Evolutionary conservation across 2,797 vertebrate genomes (phyloP).

Genomic region (Ambastaia sidthimunki): DNA sequence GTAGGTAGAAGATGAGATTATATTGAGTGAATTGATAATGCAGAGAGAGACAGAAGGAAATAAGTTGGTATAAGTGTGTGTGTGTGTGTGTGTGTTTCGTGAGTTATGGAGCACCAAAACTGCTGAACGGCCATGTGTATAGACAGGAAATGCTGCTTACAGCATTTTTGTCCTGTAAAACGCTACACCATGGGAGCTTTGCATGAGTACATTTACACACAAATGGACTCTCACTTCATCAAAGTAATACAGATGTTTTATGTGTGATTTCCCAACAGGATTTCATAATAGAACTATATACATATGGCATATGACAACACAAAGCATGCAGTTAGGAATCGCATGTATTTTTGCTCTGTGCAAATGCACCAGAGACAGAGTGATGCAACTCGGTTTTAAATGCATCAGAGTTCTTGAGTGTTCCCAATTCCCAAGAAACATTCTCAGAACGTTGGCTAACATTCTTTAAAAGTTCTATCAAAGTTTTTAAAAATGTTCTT

Average conservation of each 20-base stretch:
- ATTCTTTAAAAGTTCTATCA: no score
- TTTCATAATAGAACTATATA: slow-evolving; percentile 42
- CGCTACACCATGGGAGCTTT: slow-evolving; percentile 8
- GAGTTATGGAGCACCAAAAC: slow-evolving; percentile 36
- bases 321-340: slow-evolving; percentile 18
- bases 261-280: slow-evolving; percentile 57
- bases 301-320: slow-evolving; percentile 45
- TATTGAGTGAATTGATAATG: not conserved
- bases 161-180: slow-evolving; percentile 42
- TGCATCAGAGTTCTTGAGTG: slow-evolving; percentile 30
- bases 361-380: slow-evolving; percentile 17
- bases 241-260: slow-evolving; percentile 54
- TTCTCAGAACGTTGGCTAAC: no score
- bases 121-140: slow-evolving; percentile 37
- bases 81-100: not conserved
- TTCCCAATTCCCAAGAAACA: not conserved
- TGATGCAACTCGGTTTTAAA: slow-evolving; percentile 44
- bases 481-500: no score
- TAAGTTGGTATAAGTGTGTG: slow-evolving; percentile 4
- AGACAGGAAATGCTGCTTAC: slow-evolving; percentile 47
- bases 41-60: not conserved
- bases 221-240: slow-evolving; percentile 42
- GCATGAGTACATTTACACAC: slow-evolving; percentile 35
- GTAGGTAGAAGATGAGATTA: not conserved
- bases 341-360: not conserved